These are phyloP conservation scores for Drosophila koepferae DNA, from an alignment of 2,888 invertebrate genomes.

Conservation along the genomic window DNA sequence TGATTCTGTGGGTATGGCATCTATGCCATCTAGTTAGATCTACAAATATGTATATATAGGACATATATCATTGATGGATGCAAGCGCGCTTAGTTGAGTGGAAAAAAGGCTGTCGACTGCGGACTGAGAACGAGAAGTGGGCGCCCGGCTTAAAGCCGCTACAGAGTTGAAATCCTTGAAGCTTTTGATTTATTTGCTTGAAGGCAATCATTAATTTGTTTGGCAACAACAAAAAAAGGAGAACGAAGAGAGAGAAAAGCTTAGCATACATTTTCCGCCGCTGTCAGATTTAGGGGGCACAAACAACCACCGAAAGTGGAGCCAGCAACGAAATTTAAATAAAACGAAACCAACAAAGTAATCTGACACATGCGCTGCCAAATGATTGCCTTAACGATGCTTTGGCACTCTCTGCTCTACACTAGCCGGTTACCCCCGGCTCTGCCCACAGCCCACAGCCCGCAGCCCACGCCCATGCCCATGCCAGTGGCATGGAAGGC, in stretches of 20 bases:
- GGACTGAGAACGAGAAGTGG: conserved; percentile 35
- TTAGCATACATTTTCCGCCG: conserved; percentile 65
- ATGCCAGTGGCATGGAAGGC: conserved; percentile 22
- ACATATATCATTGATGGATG: conserved; percentile 69
- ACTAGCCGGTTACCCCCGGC: conserved; percentile 6
- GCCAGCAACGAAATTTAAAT: conserved; percentile 60
- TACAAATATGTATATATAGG: conserved; percentile 41
- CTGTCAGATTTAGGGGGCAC: conserved; percentile 73
- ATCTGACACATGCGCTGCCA: conserved; percentile 78
- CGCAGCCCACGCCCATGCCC: background rate
- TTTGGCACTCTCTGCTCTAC: background rate
- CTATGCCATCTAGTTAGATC: conserved; percentile 1
- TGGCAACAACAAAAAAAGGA: conserved; percentile 23
- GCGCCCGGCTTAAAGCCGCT: conserved; percentile 35
- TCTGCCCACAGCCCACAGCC: no score
- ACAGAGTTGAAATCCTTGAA: conserved; percentile 41
- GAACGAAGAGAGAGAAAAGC: conserved; percentile 28
- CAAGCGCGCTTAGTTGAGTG: conserved; percentile 74
- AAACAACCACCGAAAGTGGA: conserved; percentile 38
- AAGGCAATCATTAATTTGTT: conserved; percentile 73
- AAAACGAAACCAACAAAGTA: conserved; percentile 71
- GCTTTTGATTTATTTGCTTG: conserved; percentile 74
- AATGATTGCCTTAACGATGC: conserved; percentile 65
- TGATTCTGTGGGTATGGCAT: conserved; percentile 29
- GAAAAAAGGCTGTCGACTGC: conserved; percentile 58